A percentile compares a stretch with the other conserved stretches of the same genome.
These are phyloP conservation scores for Aurelia coerulea DNA, from an alignment of 30 jellyfish, hydroid and myxozoan species.

Conservation along the genomic window DNA sequence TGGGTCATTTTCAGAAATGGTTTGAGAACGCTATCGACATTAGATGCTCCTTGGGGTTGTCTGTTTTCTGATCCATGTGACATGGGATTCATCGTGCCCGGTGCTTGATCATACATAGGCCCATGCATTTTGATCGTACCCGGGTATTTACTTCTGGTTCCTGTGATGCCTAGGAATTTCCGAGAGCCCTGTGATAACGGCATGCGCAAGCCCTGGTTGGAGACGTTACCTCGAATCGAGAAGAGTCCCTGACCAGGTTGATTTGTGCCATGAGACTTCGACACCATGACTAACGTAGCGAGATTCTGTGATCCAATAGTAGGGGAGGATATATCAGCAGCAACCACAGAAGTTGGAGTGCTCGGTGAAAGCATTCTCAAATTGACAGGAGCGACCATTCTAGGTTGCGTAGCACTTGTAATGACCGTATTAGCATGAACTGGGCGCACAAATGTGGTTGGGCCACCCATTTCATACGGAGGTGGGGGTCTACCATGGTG, in stretches of 20 bases:
- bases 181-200: constrained; percentile 57
- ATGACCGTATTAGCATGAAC: constrained; percentile 40
- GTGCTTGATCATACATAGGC: constrained; percentile 72
- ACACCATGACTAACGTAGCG: constrained; percentile 53
- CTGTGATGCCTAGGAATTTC: constrained; percentile 1
- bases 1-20: constrained; percentile 15
- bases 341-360: constrained; percentile 27
- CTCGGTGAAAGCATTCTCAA: constrained; percentile 60
- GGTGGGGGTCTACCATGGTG: constrained; percentile 60
- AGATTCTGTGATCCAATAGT: constrained; percentile 48
- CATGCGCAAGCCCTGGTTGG: constrained; percentile 48
- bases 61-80: constrained; percentile 17
- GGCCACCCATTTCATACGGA: constrained; percentile 58
- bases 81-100: constrained; percentile 69
- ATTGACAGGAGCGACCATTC: constrained; percentile 73
- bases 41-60: constrained; percentile 1
- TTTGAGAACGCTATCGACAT: background rate
- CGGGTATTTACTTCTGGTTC: constrained; percentile 20
- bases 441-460: constrained; percentile 41
- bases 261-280: constrained; percentile 40
- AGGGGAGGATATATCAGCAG: constrained; percentile 51
- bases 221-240: constrained; percentile 52
- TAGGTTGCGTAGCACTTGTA: constrained; percentile 60
- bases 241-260: constrained; percentile 44
- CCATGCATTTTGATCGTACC: constrained; percentile 70